Evolutionary conservation across 2,797 vertebrate species (phyloP), one percentile per base, ranked within the genome.

Genomic region (Myripristis jacobus): DNA sequence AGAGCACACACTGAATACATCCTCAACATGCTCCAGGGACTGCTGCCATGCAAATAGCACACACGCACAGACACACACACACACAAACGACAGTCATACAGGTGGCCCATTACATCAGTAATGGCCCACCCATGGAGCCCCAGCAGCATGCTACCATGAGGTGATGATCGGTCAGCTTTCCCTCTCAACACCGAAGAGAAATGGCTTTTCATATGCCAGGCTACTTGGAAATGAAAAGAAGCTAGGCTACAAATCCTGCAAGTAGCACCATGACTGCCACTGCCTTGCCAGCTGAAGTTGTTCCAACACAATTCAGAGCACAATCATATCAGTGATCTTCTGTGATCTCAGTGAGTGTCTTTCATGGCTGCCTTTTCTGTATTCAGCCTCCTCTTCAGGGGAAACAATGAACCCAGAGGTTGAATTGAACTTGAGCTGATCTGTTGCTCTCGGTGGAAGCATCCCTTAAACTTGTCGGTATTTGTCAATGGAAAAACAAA

Each of bases 21-120:
- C 50, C 73, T 79, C 75, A 65, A 68, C 48, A 83, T 52, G 57
- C 81, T 83, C 70, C 21, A 5, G 70, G 83, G 73, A 83, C 16
- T 10, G 36, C 65, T 63, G 73, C 58, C 67, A 59, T 66, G 66
- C 66, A 62, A 74, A 79, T 62, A 83, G 72, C 54, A 46, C 66
- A 75, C 7, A 36, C 61, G 58, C 63, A 57, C 50, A n/a, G 38
- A 51, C 56, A 60, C 62, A 60, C 36, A 57, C 50, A 63, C 56
- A 50, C 57, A 62, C 56, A 66, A 58, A 43, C 38, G 56, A 22
- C 73, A 73, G 71, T 80, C 54, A 12, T 71, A 86, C 87, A 89
- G 83, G 83, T 89, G 80, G 87, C 56, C 67, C 52, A 82, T 81
- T 81, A 80, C 66, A 81, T 80, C 65, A 77, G 82, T 89, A 86